Conservation (phyloP, 1,140 invertebrate species). For the Hydropsyche tenuis region DNA sequence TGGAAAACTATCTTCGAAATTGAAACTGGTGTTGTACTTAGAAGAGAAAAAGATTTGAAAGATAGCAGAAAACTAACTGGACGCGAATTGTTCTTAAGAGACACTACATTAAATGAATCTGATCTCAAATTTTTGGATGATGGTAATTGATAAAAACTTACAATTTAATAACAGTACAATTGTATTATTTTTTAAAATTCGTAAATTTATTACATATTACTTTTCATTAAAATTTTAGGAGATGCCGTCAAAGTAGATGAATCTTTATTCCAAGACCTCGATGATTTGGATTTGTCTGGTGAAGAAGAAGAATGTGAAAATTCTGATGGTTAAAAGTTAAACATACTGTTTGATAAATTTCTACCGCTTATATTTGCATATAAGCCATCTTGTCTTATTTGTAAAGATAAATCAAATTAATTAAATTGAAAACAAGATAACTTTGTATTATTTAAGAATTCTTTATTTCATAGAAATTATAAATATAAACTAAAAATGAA, state of each 20-base stretch:
- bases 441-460: not conserved
- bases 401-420: constrained; percentile 3
- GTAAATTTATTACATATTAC: not conserved
- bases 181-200: constrained; percentile 28
- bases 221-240: constrained; percentile 60
- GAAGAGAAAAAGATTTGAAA: constrained; percentile 73
- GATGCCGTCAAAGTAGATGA: constrained; percentile 94
- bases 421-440: not conserved
- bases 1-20: constrained; percentile 96
- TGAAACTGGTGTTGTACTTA: constrained; percentile 82
- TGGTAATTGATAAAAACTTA: constrained; percentile 73
- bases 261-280: constrained; percentile 91
- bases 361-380: not conserved
- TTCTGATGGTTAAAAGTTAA: not conserved
- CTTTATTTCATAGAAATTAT: constrained; percentile 29
- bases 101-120: constrained; percentile 91
- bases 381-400: not conserved
- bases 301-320: constrained; percentile 54
- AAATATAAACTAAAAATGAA: too few relatives aligned
- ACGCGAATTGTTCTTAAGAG: constrained; percentile 89
- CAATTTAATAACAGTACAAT: not conserved
- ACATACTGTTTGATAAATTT: not conserved
- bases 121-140: constrained; percentile 95
- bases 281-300: constrained; percentile 86
- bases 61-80: constrained; percentile 81